A percentile compares a stretch with the other conserved stretches of the same genome.
Conservation (phyloP, 1,140 invertebrate genomes). For the Lepidostoma basale region DNA sequence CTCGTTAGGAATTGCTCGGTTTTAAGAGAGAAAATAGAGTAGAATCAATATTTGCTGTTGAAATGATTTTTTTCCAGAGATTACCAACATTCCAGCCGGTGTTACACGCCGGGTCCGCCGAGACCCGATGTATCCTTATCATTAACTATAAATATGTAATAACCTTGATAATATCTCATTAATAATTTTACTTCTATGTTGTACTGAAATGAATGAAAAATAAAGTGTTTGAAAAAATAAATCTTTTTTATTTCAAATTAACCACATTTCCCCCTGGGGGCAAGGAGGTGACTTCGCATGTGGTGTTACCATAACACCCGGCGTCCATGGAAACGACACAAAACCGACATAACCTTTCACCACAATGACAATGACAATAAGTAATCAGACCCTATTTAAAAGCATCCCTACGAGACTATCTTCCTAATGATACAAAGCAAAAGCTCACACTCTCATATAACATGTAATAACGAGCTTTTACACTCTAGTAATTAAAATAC, state of each 20-base stretch:
- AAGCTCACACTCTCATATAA: too few relatives aligned
- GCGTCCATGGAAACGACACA: too few relatives aligned
- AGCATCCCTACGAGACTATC: too few relatives aligned
- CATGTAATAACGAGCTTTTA: too few relatives aligned
- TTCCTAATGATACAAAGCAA: too few relatives aligned
- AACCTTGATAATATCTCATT: constrained; percentile 44
- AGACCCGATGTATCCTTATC: constrained; percentile 30
- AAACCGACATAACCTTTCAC: too few relatives aligned
- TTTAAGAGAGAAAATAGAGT: constrained; percentile 28
- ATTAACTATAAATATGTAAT: constrained; percentile 46
- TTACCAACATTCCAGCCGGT: constrained; percentile 40
- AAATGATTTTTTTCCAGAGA: constrained; percentile 37
- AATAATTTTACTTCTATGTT: constrained; percentile 48
- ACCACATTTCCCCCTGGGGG: too few relatives aligned
- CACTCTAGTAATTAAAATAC: too few relatives aligned
- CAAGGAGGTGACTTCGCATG: too few relatives aligned
- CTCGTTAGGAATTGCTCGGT: constrained; percentile 37
- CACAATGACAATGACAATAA: too few relatives aligned
- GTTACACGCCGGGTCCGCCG: constrained; percentile 23
- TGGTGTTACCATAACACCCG: too few relatives aligned
- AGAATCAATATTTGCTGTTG: constrained; percentile 42
- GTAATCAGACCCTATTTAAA: too few relatives aligned
- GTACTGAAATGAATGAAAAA: constrained; percentile 47
- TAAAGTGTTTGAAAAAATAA: constrained; percentile 47
- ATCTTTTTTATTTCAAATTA: not conserved